These are phyloP conservation scores for Ephydatia muelleri DNA, from an alignment of 37 sponge, comb jelly and placozoan species.

Conservation along the genomic window DNA sequence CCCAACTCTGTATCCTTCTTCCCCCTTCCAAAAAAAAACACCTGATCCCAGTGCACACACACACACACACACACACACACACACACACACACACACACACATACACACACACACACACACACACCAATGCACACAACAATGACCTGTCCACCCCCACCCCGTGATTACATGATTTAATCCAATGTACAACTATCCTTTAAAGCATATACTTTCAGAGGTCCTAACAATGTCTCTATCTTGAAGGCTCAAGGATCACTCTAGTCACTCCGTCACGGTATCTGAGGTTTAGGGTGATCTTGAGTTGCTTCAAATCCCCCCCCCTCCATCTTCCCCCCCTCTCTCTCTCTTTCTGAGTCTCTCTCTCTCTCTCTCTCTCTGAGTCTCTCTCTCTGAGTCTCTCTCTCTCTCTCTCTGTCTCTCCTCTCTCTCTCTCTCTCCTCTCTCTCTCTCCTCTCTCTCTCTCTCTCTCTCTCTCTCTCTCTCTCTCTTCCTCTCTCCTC, in stretches of 20 bases:
- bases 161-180: too few relatives aligned
- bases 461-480: too few relatives aligned
- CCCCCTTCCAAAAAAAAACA: too few relatives aligned
- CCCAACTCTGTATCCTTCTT: too few relatives aligned
- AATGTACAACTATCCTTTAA: too few relatives aligned
- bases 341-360: constrained; percentile 18
- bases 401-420: constrained; percentile 23
- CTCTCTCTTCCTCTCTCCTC: neutral
- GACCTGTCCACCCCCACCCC: too few relatives aligned
- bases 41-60: too few relatives aligned
- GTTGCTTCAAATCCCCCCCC: neutral
- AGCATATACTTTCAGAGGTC: too few relatives aligned
- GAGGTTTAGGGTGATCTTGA: neutral
- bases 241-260: neutral
- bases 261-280: neutral
- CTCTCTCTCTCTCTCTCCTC: constrained; percentile 8
- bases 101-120: too few relatives aligned
- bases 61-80: too few relatives aligned
- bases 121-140: too few relatives aligned
- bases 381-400: constrained; percentile 21
- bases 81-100: too few relatives aligned
- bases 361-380: constrained; percentile 21
- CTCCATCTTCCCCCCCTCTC: constrained; percentile 1
- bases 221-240: neutral
- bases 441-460: constrained; percentile 2